Percentiles rank a stretch among this genome's conserved stretches.
Evolutionary conservation across 2,113 vertebrate species (phyloP).

Genomic region (Ramphastos sulfuratus): DNA sequence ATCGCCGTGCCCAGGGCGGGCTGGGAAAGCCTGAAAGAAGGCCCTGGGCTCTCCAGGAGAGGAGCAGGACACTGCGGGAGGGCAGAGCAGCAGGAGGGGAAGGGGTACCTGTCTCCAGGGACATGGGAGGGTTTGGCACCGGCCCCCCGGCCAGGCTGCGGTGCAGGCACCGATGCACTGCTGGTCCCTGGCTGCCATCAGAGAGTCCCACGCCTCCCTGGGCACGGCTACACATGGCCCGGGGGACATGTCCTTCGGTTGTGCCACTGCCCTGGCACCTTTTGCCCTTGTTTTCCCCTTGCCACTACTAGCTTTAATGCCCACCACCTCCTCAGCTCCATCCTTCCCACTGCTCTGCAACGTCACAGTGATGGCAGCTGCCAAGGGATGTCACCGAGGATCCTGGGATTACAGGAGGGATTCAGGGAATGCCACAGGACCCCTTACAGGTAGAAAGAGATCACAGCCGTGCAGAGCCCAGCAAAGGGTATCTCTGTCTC

Average conservation of each 20-base stretch:
- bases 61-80: too few species aligned
- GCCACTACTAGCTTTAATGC: background rate
- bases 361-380: fast-evolving
- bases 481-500: background rate
- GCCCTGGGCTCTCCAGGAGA: background rate
- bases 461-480: fast-evolving
- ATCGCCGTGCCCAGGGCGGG: too few species aligned
- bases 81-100: background rate
- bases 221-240: fast-evolving
- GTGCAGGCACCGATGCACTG: fast-evolving
- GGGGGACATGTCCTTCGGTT: background rate
- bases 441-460: background rate
- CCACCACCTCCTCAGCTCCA: fast-evolving
- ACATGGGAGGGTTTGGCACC: background rate
- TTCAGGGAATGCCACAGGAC: background rate
- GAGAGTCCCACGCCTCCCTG: fast-evolving
- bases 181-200: background rate
- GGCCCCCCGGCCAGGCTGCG: fast-evolving
- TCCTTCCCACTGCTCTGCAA: fast-evolving
- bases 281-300: background rate
- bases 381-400: background rate
- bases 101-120: background rate
- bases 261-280: background rate
- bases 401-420: fast-evolving
- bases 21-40: background rate